phyloP scores from a whole-genome alignment of 2,888 invertebrate species.

The Neoaliturus tenellus region DNA sequence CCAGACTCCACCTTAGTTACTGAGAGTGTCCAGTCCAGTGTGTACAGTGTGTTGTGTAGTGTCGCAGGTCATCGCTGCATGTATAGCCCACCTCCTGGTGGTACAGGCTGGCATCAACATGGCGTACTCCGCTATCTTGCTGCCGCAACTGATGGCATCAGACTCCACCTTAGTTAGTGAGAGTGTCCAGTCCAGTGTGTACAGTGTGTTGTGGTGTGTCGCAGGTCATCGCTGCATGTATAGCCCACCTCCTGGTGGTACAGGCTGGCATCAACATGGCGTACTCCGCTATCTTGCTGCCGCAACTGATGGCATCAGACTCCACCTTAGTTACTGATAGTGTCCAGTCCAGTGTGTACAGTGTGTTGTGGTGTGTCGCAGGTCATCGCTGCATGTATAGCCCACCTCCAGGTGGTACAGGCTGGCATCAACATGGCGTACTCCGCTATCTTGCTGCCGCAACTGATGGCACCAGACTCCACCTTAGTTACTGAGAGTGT shows the following conservation, averaged over 20 bases:
- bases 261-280: constrained; percentile 78
- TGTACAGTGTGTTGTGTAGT: too few relatives aligned
- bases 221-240: constrained; percentile 50
- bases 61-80: constrained; percentile 51
- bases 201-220: too few relatives aligned
- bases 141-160: constrained; percentile 73
- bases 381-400: constrained; percentile 63
- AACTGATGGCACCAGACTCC: constrained; percentile 71
- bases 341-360: too few relatives aligned
- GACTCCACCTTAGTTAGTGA: constrained; percentile 71
- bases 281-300: constrained; percentile 76
- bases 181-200: too few relatives aligned
- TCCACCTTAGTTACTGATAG: too few relatives aligned
- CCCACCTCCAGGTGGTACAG: constrained; percentile 75
- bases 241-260: constrained; percentile 73
- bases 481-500: too few relatives aligned
- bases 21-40: too few relatives aligned
- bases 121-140: constrained; percentile 76
- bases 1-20: constrained; percentile 71
- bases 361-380: too few relatives aligned
- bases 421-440: constrained; percentile 78
- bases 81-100: constrained; percentile 72
- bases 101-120: constrained; percentile 78
- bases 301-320: constrained; percentile 72
- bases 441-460: constrained; percentile 76